Conservation (phyloP, 2,113 vertebrate species). For the Nyctereutes procyonoides region DNA sequence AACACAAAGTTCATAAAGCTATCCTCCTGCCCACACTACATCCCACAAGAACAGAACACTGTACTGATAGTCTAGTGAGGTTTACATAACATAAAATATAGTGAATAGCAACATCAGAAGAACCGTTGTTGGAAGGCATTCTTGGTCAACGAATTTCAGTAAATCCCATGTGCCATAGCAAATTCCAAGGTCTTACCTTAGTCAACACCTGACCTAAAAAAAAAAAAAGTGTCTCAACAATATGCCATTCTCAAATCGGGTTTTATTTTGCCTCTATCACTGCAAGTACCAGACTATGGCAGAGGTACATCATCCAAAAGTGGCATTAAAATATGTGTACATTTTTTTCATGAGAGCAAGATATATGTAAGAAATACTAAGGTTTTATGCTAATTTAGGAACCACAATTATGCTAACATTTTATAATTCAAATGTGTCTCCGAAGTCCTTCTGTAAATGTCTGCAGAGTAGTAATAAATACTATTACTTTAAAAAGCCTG, state of each 20-base stretch:
- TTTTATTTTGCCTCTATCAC: background rate
- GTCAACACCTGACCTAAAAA: slow-evolving; percentile 22
- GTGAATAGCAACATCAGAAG: background rate
- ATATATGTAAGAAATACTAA: slow-evolving; percentile 61
- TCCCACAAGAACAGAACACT: background rate
- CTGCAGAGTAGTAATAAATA: background rate
- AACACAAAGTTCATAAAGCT: background rate
- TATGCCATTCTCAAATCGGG: background rate
- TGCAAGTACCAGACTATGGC: slow-evolving; percentile 1
- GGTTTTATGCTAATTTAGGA: slow-evolving; percentile 65
- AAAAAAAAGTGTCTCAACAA: background rate
- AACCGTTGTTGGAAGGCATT: slow-evolving; percentile 31
- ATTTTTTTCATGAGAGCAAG: slow-evolving; percentile 40
- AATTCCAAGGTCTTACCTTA: slow-evolving; percentile 48
- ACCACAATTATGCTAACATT: slow-evolving; percentile 43
- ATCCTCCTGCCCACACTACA: background rate
- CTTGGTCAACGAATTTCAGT: slow-evolving; percentile 32
- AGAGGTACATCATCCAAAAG: background rate
- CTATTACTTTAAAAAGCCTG: background rate
- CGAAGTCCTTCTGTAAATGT: background rate
- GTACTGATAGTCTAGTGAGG: background rate
- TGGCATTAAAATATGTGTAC: background rate
- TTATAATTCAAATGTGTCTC: background rate
- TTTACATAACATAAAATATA: background rate
- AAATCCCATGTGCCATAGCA: slow-evolving; percentile 39